Evolutionary conservation across 2,113 vertebrate genomes (phyloP), one percentile per base, ranked within the genome.

Genomic region (Pollachius pollachius): DNA sequence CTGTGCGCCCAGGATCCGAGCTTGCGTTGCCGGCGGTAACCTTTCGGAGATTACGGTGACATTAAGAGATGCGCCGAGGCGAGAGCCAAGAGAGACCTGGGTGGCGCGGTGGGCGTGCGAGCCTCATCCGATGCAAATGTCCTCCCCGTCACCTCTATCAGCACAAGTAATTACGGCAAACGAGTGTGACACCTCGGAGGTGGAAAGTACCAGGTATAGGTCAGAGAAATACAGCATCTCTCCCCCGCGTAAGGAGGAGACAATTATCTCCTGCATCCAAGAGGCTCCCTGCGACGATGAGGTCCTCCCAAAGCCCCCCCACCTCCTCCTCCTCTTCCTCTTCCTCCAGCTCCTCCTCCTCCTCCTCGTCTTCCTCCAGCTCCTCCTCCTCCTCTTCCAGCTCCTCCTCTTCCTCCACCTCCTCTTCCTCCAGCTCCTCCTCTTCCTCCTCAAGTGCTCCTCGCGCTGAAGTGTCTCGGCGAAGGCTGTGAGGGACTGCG

Each of bases 121-220:
- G 54, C 74, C 78, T 85, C 79, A 78, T 89, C 85, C 85, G 75
- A 90, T 89, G 85, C 84, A 85, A 81, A 87, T 85, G 87, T 85
- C 84, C 83, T 84, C 77, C 4, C 65, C 73, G 37, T 89, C 88
- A 90, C 90, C 88, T 90, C 82, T 76, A 88, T 91, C 88, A 89
- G 87, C 76, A 86, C 86, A 91, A 89, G 88, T 92, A 91, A 92
- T 92, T 92, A 92, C 54, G 71, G 84, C 74, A 82, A 85, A 89
- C 72, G 79, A 66, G 77, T 65, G 82, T 81, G 84, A 81, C 83
- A 78, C 88, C 82, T 86, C 74, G 72, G 70, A 81, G 84, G 74
- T 19, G 68, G 69, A 57, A 74, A 81, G 75, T 56, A 73, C 75
- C 79, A 74, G 15, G 74, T 79, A 79, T 84, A 89, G 90, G 88